These are phyloP conservation scores for Zygaena filipendulae DNA, from an alignment of 2,888 invertebrate genomes.

Conservation along the genomic window DNA sequence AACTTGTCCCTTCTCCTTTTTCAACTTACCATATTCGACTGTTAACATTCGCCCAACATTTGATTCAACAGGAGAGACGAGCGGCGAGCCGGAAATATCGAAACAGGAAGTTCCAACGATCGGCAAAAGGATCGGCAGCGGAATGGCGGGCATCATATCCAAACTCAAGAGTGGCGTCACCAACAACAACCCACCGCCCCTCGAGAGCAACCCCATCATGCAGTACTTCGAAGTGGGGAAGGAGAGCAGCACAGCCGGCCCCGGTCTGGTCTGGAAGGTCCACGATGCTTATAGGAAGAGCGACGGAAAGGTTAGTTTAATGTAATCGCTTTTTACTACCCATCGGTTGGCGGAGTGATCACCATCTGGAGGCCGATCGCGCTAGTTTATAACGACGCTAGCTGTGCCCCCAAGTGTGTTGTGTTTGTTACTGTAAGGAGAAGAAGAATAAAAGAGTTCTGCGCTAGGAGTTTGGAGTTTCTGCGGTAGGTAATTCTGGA, in stretches of 20 bases:
- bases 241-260: slow-evolving; percentile 83
- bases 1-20: no score
- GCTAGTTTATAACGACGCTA: background rate
- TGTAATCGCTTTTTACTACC: no score
- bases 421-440: no score
- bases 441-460: no score
- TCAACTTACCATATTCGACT: no score
- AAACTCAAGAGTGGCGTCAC: slow-evolving; percentile 29
- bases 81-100: slow-evolving; percentile 18
- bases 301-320: slow-evolving; percentile 83
- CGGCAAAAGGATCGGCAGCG: slow-evolving; percentile 20
- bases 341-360: background rate
- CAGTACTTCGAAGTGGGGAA: slow-evolving; percentile 89
- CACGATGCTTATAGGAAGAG: slow-evolving; percentile 89
- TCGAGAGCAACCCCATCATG: slow-evolving; percentile 84
- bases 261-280: slow-evolving; percentile 91
- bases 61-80: slow-evolving; percentile 17
- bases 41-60: background rate
- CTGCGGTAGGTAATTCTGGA: no score
- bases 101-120: slow-evolving; percentile 18
- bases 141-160: slow-evolving; percentile 39
- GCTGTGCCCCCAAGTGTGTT: no score
- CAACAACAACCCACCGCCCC: slow-evolving; percentile 24
- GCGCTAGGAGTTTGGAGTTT: no score
- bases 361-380: no score